Evolutionary conservation across 2,113 vertebrate genomes (phyloP).

Genomic region (Sorex araneus): DNA sequence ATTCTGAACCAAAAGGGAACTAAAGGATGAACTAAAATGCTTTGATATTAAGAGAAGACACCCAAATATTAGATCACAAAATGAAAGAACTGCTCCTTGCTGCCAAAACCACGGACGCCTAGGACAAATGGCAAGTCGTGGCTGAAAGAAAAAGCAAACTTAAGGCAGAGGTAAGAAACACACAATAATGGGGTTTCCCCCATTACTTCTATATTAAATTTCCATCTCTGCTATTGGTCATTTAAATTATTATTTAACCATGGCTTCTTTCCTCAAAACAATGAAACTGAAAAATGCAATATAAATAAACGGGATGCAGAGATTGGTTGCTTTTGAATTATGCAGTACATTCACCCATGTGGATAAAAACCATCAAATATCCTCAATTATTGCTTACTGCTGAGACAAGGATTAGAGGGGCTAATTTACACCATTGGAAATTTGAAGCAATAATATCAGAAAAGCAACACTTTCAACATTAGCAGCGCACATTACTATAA

Average conservation of each 20-base stretch:
- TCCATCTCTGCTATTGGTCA: conserved; percentile 50
- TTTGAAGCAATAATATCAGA: conserved; percentile 66
- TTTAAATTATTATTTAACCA: conserved; percentile 72
- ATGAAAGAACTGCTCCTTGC: conserved; percentile 5
- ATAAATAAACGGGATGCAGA: conserved; percentile 60
- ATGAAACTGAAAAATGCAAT: conserved; percentile 63
- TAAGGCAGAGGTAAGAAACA: conserved; percentile 43
- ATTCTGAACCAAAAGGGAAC: conserved; percentile 56
- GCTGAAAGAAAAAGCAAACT: conserved; percentile 39
- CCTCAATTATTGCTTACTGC: conserved; percentile 66
- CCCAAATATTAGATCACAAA: neutral
- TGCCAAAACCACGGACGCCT: conserved; percentile 47
- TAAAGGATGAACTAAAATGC: conserved; percentile 68
- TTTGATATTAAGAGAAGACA: conserved; percentile 8
- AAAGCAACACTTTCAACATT: conserved; percentile 66
- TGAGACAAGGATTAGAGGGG: conserved; percentile 69
- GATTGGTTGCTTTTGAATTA: conserved; percentile 69
- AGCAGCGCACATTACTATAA: conserved; percentile 45
- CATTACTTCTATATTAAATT: conserved; percentile 46
- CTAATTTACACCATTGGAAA: conserved; percentile 73
- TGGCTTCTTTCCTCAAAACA: conserved; percentile 56
- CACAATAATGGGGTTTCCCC: conserved; percentile 1
- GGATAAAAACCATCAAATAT: conserved; percentile 75
- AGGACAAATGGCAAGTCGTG: neutral
- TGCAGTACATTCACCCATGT: conserved; percentile 48